These are phyloP conservation scores for Caradrina kadenii DNA, from an alignment of 2,888 invertebrate species.

Conservation along the genomic window DNA sequence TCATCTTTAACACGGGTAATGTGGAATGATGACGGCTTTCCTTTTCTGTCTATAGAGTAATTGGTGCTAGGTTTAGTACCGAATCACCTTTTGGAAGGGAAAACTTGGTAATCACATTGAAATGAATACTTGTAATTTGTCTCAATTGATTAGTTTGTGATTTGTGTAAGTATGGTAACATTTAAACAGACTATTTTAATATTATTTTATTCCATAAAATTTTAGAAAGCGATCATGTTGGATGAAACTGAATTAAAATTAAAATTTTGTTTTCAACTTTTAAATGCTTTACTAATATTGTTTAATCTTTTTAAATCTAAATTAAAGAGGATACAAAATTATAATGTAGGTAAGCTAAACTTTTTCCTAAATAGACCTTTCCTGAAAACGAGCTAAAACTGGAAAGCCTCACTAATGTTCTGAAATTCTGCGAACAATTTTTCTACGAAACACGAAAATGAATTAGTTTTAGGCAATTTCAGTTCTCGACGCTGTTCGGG, in stretches of 20 bases:
- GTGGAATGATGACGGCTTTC: slow-evolving; percentile 23
- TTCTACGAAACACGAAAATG: slow-evolving; percentile 37
- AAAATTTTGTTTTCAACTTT: background rate
- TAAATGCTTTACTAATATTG: background rate
- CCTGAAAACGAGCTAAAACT: slow-evolving; percentile 7
- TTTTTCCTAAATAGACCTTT: slow-evolving; percentile 2
- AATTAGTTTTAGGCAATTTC: slow-evolving; percentile 51
- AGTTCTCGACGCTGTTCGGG: slow-evolving; percentile 22
- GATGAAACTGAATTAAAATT: slow-evolving; percentile 12
- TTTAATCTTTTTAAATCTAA: slow-evolving; percentile 13
- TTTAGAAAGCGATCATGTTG: background rate
- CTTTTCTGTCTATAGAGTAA: background rate
- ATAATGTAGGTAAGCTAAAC: slow-evolving; percentile 2
- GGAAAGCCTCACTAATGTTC: slow-evolving; percentile 23
- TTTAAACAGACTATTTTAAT: background rate
- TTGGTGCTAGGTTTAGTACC: background rate
- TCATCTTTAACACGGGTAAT: slow-evolving; percentile 37
- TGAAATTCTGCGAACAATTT: slow-evolving; percentile 33
- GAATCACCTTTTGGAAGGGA: too few relatives aligned
- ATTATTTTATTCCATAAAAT: background rate
- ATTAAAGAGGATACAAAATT: slow-evolving; percentile 22
- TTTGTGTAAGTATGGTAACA: too few relatives aligned
- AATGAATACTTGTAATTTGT: too few relatives aligned
- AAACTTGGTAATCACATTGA: too few relatives aligned
- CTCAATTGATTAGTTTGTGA: too few relatives aligned